Base-by-base conservation (phyloP, 2,888 invertebrate species). In the Cephus rjabovi region DNA sequence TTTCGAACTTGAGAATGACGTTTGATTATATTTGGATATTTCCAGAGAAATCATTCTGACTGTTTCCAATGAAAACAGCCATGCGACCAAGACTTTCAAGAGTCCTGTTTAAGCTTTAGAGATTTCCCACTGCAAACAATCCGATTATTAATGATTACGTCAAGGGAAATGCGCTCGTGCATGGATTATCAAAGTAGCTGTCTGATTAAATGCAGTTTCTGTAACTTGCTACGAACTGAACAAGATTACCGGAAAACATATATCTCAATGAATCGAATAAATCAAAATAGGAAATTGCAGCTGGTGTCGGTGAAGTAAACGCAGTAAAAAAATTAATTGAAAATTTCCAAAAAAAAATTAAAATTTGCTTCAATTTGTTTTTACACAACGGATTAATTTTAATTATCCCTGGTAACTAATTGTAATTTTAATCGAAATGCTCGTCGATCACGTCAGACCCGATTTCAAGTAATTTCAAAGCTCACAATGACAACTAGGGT, bases 61-160 rank as follows among this genome's bases (percentile, higher is more conserved):
- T 88, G 85, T 88, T 89, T 89, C 86, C 83, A 88, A 85, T 89
- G 86, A 86, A 89, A 89, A 89, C 86, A 89, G 84, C 84, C 86
- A 9, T 56, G 85, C 84, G 81, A 86, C 86, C 86, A 85, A 86
- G 86, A 85, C 87, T 88, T 87, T 83, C 84, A 85, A 87, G 86
- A 86, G 87, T 86, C 84, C 79, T 83, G 83, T 85, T 87, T 84
- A 84, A 85, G 80, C 83, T 77, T 78, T 76, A 69, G 79, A 81
- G 86, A 86, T 85, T 86, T 79, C 80, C 76, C 73, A 79, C 81
- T 83, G 77, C 2, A 23, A 56, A 56, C 40, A 56, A 23, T 74
- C 80, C 79, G 84, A 86, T 83, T 85, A 83, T 83, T 82, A 82
- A 81, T 79, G 74, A 75, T 56, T 56, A 23, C 40, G 40, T 56